A percentile compares a stretch with the other conserved stretches of the same genome.
These are phyloP conservation scores for Pterostichus madidus DNA, from an alignment of 2,888 invertebrate species.

Conservation along the genomic window DNA sequence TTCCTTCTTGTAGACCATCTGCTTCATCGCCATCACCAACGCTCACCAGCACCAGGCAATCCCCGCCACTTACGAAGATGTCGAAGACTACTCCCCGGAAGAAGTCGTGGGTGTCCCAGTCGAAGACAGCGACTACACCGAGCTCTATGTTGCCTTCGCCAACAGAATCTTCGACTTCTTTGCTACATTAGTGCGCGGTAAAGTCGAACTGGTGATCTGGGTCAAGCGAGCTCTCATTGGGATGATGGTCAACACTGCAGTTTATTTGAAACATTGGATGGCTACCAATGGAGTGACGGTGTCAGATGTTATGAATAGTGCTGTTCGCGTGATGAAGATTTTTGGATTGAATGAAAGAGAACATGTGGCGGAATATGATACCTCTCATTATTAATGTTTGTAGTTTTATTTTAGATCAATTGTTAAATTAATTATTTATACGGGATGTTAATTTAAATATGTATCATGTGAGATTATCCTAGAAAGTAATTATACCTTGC, in stretches of 20 bases:
- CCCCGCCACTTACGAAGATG: background rate
- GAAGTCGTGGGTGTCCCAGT: background rate
- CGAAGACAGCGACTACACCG: slow-evolving; percentile 20
- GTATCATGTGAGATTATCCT: too few relatives aligned
- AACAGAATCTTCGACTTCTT: slow-evolving; percentile 5
- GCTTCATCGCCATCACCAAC: background rate
- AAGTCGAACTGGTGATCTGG: slow-evolving; percentile 20
- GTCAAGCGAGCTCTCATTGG: background rate
- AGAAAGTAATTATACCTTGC: too few relatives aligned
- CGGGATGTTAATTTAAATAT: too few relatives aligned
- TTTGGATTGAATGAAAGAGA: background rate
- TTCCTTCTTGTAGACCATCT: background rate
- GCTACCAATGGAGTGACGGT: background rate
- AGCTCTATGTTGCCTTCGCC: slow-evolving; percentile 11
- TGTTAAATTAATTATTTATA: too few relatives aligned
- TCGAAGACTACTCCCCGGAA: background rate
- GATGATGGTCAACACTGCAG: background rate
- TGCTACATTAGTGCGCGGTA: background rate
- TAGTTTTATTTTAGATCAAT: too few relatives aligned
- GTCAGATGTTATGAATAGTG: background rate
- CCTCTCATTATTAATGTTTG: too few relatives aligned
- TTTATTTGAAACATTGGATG: background rate
- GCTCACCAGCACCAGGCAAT: background rate
- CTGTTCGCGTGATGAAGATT: slow-evolving; percentile 1
- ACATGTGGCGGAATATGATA: too few relatives aligned